These are phyloP conservation scores for Lasioglossum leucozonium DNA, from an alignment of 2,888 invertebrate species.

Conservation along the genomic window DNA sequence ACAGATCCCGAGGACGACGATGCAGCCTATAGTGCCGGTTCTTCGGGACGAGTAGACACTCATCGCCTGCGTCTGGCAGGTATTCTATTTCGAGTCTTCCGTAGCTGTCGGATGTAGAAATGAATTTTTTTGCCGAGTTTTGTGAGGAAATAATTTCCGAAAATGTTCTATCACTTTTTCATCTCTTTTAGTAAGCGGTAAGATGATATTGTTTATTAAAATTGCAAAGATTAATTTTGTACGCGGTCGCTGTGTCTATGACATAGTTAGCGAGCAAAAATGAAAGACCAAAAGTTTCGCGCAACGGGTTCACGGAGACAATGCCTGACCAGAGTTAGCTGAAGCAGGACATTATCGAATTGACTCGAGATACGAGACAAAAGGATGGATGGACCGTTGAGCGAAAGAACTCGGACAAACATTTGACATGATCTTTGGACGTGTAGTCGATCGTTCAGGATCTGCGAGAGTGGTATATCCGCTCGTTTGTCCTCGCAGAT, in stretches of 20 bases:
- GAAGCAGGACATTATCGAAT: not conserved
- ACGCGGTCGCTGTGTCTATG: no score
- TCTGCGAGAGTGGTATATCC: constrained; percentile 49
- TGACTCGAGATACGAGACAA: not conserved
- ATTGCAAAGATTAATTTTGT: no score
- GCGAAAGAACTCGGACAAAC: not conserved
- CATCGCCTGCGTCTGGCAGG: constrained; percentile 33
- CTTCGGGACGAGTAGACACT: constrained; percentile 13
- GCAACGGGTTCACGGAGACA: not conserved
- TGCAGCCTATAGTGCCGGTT: constrained; percentile 5
- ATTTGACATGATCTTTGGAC: constrained; percentile 41
- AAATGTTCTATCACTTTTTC: not conserved
- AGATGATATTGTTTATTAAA: no score
- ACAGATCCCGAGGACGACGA: constrained; percentile 28
- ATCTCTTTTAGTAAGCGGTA: no score
- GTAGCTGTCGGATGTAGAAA: not conserved
- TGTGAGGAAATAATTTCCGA: not conserved
- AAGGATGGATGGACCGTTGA: not conserved
- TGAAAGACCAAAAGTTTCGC: not conserved
- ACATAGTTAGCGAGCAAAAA: not conserved
- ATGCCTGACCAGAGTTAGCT: not conserved
- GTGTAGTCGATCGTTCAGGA: constrained; percentile 52
- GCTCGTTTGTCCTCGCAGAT: constrained; percentile 30
- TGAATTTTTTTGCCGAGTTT: not conserved
- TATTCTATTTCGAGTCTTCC: not conserved